A percentile compares a stretch with the other conserved stretches of the same genome.
Conservation (phyloP, 2,888 invertebrate species). For the Teinopalpus imperialis region DNA sequence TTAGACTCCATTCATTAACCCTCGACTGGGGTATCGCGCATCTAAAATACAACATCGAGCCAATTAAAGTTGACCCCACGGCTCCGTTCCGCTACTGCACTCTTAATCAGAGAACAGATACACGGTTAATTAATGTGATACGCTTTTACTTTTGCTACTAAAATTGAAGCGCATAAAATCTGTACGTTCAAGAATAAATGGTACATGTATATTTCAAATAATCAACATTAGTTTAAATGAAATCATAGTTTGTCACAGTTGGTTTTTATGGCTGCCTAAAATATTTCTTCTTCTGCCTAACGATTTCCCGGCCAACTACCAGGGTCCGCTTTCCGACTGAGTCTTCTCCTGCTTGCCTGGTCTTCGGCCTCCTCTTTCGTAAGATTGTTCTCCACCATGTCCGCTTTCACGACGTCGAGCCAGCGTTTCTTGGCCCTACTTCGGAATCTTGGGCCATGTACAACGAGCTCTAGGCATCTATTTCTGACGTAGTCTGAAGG, state of each 20-base stretch:
- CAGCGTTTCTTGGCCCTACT: too few relatives aligned
- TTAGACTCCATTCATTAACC: constrained; percentile 71
- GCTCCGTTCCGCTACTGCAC: constrained; percentile 67
- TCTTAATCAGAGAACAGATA: constrained; percentile 77
- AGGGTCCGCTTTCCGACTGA: too few relatives aligned
- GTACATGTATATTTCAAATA: constrained; percentile 11
- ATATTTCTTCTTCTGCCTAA: too few relatives aligned
- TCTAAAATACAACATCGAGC: constrained; percentile 69
- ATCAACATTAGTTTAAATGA: constrained; percentile 14
- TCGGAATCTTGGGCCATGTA: too few relatives aligned
- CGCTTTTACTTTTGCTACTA: constrained; percentile 63
- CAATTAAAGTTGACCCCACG: constrained; percentile 76
- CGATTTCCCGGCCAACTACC: too few relatives aligned
- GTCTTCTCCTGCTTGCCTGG: too few relatives aligned
- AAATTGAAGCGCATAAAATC: constrained; percentile 46
- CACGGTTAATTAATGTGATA: constrained; percentile 76
- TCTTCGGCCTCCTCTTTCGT: too few relatives aligned
- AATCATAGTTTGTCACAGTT: too few relatives aligned
- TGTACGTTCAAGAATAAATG: constrained; percentile 30
- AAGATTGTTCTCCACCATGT: too few relatives aligned
- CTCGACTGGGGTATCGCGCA: constrained; percentile 62
- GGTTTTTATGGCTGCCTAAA: too few relatives aligned
- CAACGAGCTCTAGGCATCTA: too few relatives aligned
- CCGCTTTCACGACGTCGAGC: not conserved
- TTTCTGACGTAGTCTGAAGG: too few relatives aligned